phyloP scores from a whole-genome alignment of 2,888 invertebrate genomes.

The Coecobrya sp. region DNA sequence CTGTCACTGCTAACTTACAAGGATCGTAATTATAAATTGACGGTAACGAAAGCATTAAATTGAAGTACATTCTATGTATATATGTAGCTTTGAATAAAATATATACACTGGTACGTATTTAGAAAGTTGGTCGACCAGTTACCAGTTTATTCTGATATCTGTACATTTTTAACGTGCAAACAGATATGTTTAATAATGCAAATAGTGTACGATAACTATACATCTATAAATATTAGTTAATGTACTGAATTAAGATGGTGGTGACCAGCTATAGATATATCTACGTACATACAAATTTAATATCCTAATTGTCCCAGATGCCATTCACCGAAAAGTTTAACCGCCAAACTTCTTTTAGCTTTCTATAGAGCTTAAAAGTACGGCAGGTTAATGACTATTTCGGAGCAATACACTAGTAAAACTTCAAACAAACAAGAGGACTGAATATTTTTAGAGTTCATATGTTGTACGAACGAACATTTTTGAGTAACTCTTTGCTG shows the following conservation, averaged over 20 bases:
- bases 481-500: background rate
- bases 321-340: background rate
- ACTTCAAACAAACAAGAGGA: constrained; percentile 5
- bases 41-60: no score
- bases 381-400: background rate
- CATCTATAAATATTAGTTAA: no score
- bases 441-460: constrained; percentile 2
- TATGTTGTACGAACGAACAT: background rate
- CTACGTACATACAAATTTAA: background rate
- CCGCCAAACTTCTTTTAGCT: background rate
- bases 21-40: no score
- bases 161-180: no score
- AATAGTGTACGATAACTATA: no score
- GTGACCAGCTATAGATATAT: background rate
- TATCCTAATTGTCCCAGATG: background rate
- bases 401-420: background rate
- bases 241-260: background rate
- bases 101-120: no score
- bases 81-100: no score
- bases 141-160: no score
- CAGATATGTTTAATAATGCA: no score
- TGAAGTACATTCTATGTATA: no score
- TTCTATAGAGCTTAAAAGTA: background rate
- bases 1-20: no score
- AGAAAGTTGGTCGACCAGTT: no score